Evolutionary conservation across 2,797 vertebrate species (phyloP), one percentile per base, ranked within the genome.

Genomic region (Eidolon dupreanum): DNA sequence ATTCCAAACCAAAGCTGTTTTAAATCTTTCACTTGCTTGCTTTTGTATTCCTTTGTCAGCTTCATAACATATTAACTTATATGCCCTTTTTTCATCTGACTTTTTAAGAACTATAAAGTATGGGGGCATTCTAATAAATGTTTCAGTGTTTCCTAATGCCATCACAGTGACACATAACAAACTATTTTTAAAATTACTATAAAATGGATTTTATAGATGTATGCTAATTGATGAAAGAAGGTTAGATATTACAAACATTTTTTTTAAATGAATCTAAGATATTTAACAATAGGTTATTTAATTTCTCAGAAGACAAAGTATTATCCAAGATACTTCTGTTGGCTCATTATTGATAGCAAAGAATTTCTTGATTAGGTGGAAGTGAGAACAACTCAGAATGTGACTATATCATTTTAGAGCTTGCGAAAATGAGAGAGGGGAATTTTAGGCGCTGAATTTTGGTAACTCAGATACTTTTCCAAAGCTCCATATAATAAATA

Each of bases 1-100:
- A 97, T 97, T 98, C 78, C 97, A 96, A 98, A 98, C 95, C 73
- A 98, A 98, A 98, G 96, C 90, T 97, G 83, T 98, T 97, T 98
- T 91, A 96, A 97, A 98, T 98, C 95, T 94, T 94, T 96, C 94
- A 65, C 66, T 38, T 26, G 51, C 96, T 92, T 95, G 97, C 90
- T 81, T 96, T 90, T 97, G 12, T 84, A 71, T 57, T 79, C n/a
- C 15, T 97, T 95, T 97, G 38, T 93, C 78, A 97, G 73, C 22
- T 96, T 94, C 77, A 68, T 89, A 93, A 74, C 24, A 84, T 26
- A 85, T 96, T 97, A 97, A 93, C 81, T 96, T 95, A 65, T 90
- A 59, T 97, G 89, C 70, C 93, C 15, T 57, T 96, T 24, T 31
- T 97, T 98, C 97, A 83, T 96, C 49, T 93, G 91, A 93, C 88